These are phyloP conservation scores for Hydropsyche tenuis DNA, from an alignment of 1,140 invertebrate species.

Conservation along the genomic window DNA sequence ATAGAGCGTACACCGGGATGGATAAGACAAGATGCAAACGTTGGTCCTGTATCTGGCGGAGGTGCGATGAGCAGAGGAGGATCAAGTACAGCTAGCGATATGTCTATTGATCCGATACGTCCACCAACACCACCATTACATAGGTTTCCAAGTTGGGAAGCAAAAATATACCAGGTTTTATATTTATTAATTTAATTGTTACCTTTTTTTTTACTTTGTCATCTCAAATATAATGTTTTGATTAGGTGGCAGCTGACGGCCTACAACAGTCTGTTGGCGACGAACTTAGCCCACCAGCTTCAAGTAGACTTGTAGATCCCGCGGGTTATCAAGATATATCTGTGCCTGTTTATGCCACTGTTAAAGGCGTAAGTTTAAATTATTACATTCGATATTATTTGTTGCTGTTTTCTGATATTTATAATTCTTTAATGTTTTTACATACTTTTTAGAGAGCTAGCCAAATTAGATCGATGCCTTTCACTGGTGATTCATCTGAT, in stretches of 20 bases:
- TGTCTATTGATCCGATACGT: conserved; percentile 61
- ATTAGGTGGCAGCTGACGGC: conserved; percentile 82
- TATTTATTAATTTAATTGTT: background rate
- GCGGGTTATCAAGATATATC: conserved; percentile 83
- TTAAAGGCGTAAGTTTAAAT: conserved; percentile 90
- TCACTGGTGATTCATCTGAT: conserved; percentile 93
- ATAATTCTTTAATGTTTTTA: conserved; percentile 34
- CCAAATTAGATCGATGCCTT: conserved; percentile 94
- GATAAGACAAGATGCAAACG: conserved; percentile 52
- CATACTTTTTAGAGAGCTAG: conserved; percentile 85
- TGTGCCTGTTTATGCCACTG: conserved; percentile 93
- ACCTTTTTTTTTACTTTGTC: background rate
- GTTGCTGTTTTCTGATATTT: conserved; percentile 1
- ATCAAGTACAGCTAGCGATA: conserved; percentile 60
- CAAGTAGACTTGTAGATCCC: conserved; percentile 57
- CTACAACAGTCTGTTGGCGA: conserved; percentile 66
- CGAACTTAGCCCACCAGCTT: conserved; percentile 58
- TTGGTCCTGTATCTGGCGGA: conserved; percentile 63
- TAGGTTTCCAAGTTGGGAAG: conserved; percentile 90
- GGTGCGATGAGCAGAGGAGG: conserved; percentile 61
- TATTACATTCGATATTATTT: too few relatives aligned
- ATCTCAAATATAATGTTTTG: background rate
- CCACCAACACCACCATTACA: conserved; percentile 91
- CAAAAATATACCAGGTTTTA: conserved; percentile 88
- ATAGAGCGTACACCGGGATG: conserved; percentile 60